phyloP scores from a whole-genome alignment of 2,113 vertebrate genomes.

The Hylia prasina region DNA sequence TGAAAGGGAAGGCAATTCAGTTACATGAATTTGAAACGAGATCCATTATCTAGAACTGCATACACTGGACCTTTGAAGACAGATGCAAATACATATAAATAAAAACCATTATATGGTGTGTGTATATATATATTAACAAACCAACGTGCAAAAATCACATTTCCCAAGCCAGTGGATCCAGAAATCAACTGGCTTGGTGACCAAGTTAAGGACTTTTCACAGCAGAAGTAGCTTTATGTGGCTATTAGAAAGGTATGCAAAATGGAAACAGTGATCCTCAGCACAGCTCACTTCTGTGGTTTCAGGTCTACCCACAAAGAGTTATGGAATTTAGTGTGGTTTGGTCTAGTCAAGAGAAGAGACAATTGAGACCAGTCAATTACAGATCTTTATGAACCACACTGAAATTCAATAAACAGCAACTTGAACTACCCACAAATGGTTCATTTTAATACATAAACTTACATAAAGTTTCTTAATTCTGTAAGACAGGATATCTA shows the following conservation, averaged over 20 bases:
- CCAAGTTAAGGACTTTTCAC: not conserved
- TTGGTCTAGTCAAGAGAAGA: not conserved
- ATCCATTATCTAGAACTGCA: not conserved
- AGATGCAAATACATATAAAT: not conserved
- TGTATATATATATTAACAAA: not conserved
- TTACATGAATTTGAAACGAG: not conserved
- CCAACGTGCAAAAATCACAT: not conserved
- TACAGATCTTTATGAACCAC: not conserved
- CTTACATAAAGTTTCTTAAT: not conserved
- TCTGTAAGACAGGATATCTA: not conserved
- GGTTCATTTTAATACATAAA: not conserved
- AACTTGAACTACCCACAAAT: not conserved
- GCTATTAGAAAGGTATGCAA: not conserved
- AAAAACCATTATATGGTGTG: not conserved
- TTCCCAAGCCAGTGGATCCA: not conserved
- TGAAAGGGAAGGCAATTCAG: slow-evolving; percentile 42
- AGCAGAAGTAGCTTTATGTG: not conserved
- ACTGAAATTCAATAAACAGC: not conserved
- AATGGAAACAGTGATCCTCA: not conserved
- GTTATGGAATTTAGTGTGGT: accelerated
- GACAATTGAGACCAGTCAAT: not conserved
- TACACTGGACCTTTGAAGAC: not conserved
- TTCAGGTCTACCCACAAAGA: not conserved
- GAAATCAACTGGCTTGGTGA: not conserved
- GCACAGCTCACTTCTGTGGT: not conserved